These are phyloP conservation scores for Lepidurus arcticus DNA, from an alignment of 1,140 invertebrate genomes.

Conservation along the genomic window DNA sequence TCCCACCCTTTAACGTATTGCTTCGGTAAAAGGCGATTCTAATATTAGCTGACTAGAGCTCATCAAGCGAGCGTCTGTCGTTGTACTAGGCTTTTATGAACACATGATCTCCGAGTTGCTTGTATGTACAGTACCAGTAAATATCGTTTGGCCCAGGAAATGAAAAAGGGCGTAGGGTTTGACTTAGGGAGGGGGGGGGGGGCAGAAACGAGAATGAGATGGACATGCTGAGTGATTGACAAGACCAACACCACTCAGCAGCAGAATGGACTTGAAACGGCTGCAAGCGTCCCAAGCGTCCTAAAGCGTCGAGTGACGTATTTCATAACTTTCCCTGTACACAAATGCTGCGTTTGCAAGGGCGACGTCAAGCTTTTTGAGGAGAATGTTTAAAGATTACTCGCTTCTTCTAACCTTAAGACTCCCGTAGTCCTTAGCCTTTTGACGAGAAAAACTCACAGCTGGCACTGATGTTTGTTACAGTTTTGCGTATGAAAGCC, in stretches of 20 bases:
- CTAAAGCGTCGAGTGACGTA: not conserved
- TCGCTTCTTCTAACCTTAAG: no score
- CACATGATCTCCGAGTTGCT: conserved; percentile 1
- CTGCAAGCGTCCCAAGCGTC: not conserved
- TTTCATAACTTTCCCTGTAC: not conserved
- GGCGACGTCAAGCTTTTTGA: not conserved
- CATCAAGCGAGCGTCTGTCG: conserved; percentile 7
- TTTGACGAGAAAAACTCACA: no score
- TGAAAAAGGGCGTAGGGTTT: conserved; percentile 4
- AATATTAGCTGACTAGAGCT: not conserved
- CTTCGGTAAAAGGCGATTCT: not conserved
- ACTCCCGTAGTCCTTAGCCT: no score
- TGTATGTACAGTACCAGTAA: not conserved
- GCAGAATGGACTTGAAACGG: not conserved
- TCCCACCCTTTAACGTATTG: not conserved
- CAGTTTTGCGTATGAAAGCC: no score
- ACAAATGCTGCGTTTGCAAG: not conserved
- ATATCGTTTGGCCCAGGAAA: not conserved
- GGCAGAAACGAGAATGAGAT: not conserved
- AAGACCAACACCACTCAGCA: not conserved
- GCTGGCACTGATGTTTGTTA: no score
- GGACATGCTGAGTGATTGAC: not conserved
- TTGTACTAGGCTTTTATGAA: not conserved
- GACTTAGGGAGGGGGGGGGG: not conserved
- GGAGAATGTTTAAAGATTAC: no score